phyloP scores from a whole-genome alignment of 2,888 invertebrate genomes.

The Drosophila glabriapex region DNA sequence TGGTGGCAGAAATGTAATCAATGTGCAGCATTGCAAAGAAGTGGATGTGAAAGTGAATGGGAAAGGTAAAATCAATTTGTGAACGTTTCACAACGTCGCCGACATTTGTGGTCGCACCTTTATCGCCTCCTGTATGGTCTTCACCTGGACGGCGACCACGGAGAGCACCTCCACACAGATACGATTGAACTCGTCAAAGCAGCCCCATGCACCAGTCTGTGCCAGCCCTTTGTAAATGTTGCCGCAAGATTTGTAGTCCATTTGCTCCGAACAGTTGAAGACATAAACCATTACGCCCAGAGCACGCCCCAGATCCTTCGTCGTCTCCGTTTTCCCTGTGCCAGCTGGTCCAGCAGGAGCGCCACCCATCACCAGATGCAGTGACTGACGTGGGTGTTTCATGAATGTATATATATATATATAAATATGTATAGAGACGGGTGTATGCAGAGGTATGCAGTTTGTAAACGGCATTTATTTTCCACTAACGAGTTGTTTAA shows the following conservation, averaged over 20 bases:
- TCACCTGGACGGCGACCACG: constrained; percentile 98
- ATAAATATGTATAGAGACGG: neutral
- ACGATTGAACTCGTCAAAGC: constrained; percentile 98
- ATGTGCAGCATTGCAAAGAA: constrained; percentile 68
- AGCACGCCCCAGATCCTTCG: constrained; percentile 98
- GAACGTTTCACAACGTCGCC: constrained; percentile 42
- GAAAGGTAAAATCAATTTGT: constrained; percentile 77
- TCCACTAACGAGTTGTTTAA: constrained; percentile 79
- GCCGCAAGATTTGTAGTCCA: constrained; percentile 98
- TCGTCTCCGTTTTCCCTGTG: constrained; percentile 98
- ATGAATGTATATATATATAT: neutral
- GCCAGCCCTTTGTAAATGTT: constrained; percentile 97
- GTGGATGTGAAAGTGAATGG: constrained; percentile 24
- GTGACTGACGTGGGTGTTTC: constrained; percentile 86
- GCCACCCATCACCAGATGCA: constrained; percentile 97
- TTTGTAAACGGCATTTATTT: constrained; percentile 71
- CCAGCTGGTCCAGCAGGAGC: constrained; percentile 98
- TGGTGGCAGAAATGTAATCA: constrained; percentile 69
- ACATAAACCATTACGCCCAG: constrained; percentile 98
- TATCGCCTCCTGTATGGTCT: constrained; percentile 94
- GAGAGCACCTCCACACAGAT: constrained; percentile 98
- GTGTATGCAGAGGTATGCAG: constrained; percentile 63
- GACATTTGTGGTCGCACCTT: constrained; percentile 86
- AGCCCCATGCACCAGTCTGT: constrained; percentile 98
- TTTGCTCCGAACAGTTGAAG: constrained; percentile 98